Conservation (phyloP, 2,113 vertebrate species). For the Falco punctatus region DNA sequence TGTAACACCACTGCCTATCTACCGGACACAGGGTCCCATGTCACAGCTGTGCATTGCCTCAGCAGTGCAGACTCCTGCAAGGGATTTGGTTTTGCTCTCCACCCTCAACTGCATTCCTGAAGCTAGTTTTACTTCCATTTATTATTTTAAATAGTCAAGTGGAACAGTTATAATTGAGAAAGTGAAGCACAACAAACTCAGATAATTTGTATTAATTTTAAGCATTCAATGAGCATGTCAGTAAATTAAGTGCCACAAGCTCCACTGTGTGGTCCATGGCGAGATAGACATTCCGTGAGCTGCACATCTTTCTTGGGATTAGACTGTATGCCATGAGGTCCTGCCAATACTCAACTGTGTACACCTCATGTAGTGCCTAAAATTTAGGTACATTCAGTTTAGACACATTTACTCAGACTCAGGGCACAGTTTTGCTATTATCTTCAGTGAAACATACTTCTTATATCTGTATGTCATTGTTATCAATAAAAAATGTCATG, state of each 20-base stretch:
- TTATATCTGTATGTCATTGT: neutral
- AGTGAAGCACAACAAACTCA: neutral
- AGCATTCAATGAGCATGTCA: neutral
- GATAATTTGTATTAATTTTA: neutral
- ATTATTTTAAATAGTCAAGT: neutral
- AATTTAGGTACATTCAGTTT: neutral
- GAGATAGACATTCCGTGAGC: neutral
- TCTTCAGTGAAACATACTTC: neutral
- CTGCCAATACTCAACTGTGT: neutral
- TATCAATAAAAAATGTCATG: neutral
- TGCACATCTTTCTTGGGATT: neutral
- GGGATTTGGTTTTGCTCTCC: neutral
- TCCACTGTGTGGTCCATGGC: neutral
- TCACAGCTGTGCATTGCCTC: neutral
- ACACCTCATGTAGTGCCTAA: neutral
- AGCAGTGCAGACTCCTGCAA: too few relatives aligned
- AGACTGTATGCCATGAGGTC: neutral
- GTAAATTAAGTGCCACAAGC: neutral
- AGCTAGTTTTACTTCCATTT: neutral
- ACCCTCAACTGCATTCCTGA: neutral
- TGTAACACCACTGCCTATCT: neutral
- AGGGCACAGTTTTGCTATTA: neutral
- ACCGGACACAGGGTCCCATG: fast-evolving
- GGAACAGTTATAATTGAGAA: neutral
- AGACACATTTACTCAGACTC: neutral